These are phyloP conservation scores for Daboia siamensis DNA, from an alignment of 2,113 vertebrate species.

Conservation along the genomic window DNA sequence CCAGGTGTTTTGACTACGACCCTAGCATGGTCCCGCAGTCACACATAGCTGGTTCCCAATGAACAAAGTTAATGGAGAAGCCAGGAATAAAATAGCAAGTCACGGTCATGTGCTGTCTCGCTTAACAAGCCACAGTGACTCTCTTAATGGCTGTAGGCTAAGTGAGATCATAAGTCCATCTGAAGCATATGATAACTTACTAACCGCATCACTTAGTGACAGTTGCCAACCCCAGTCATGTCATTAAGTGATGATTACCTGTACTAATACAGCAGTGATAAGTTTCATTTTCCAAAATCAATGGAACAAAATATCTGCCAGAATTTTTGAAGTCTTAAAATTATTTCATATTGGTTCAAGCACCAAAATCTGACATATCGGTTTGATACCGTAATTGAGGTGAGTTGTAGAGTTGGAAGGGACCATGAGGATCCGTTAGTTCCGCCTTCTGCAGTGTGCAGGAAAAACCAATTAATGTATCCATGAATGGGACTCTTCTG, in stretches of 20 bases:
- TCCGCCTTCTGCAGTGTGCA: background rate
- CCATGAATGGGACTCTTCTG: background rate
- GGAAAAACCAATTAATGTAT: background rate
- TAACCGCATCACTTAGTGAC: background rate
- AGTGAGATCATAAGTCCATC: background rate
- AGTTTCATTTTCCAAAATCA: background rate
- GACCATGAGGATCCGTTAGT: background rate
- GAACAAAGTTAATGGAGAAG: background rate
- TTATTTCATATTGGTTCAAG: background rate
- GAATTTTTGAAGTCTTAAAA: background rate
- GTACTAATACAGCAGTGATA: background rate
- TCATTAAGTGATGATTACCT: background rate
- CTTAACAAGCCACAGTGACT: background rate
- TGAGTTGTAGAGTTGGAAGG: background rate
- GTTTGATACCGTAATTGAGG: background rate
- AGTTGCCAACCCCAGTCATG: background rate
- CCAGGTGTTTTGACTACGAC: background rate
- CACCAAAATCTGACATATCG: background rate
- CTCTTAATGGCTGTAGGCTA: background rate
- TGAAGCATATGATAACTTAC: background rate
- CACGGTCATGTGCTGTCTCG: background rate
- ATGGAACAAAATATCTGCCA: background rate
- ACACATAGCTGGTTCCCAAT: background rate
- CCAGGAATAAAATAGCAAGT: background rate
- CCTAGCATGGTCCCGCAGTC: background rate